phyloP scores from a whole-genome alignment of 2,888 invertebrate species.

The Litoditis marina region DNA sequence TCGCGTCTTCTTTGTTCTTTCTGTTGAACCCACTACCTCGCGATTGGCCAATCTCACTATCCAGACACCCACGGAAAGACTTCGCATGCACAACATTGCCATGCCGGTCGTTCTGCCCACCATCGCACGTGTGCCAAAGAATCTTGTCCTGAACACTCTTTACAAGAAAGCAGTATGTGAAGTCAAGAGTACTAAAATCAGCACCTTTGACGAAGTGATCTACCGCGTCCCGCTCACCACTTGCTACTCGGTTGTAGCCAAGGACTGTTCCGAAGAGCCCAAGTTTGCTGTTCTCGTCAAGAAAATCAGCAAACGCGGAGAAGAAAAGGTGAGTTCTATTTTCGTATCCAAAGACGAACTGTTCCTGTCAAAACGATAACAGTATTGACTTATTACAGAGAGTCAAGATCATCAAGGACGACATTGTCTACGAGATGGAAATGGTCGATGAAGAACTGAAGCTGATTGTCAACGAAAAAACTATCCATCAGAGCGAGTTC shows the following conservation, averaged over 20 bases:
- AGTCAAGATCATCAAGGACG: conserved; percentile 20
- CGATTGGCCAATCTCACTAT: conserved; percentile 50
- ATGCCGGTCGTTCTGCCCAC: conserved; percentile 17
- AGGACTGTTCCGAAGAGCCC: conserved; percentile 62
- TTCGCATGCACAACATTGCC: conserved; percentile 18
- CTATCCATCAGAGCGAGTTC: conserved; percentile 36
- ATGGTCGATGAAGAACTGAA: conserved; percentile 9
- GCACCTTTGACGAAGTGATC: conserved; percentile 59
- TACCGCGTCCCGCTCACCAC: conserved; percentile 53
- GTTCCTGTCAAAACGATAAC: neutral
- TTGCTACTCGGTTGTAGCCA: conserved; percentile 63
- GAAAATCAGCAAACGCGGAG: conserved; percentile 33
- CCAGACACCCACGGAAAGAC: conserved; percentile 37
- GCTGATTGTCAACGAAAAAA: conserved; percentile 33
- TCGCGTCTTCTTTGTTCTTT: conserved; percentile 24
- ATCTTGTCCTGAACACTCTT: neutral
- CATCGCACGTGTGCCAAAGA: neutral
- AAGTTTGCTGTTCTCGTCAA: conserved; percentile 62
- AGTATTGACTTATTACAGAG: neutral
- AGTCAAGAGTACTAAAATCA: conserved; percentile 32
- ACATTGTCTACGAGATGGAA: conserved; percentile 21
- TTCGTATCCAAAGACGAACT: neutral
- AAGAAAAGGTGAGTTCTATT: conserved; percentile 26
- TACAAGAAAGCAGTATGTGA: conserved; percentile 26
- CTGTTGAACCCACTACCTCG: conserved; percentile 51